Evolutionary conservation across 1,140 invertebrate species (phyloP).

Genomic region (Drosophila rhopaloa): DNA sequence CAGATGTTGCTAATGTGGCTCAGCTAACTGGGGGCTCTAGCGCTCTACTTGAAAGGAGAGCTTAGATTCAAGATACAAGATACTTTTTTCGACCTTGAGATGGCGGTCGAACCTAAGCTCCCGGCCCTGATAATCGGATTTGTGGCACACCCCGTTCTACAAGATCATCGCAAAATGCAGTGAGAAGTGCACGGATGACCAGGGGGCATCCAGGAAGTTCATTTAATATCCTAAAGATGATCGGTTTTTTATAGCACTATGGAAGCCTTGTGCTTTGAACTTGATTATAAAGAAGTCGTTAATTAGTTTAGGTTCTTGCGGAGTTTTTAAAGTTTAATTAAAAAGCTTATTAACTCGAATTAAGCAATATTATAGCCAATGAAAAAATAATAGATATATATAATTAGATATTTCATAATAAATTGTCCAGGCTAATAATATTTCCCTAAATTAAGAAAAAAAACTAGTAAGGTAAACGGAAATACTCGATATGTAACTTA

Average conservation of each 20-base stretch:
- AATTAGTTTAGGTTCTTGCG: no score
- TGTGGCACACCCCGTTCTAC: constrained; percentile 10
- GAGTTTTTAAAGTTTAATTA: no score
- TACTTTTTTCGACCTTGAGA: constrained; percentile 54
- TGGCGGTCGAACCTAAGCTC: constrained; percentile 19
- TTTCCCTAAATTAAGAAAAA: no score
- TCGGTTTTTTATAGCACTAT: background rate
- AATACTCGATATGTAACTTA: no score
- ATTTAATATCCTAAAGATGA: constrained; percentile 12
- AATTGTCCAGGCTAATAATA: no score
- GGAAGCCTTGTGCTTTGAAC: background rate
- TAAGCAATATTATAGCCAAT: no score
- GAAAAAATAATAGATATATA: no score
- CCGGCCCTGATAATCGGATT: constrained; percentile 34
- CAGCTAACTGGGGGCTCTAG: constrained; percentile 29
- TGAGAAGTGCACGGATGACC: constrained; percentile 12
- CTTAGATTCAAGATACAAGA: constrained; percentile 37
- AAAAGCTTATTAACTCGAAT: no score
- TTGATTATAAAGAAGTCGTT: no score
- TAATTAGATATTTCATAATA: no score
- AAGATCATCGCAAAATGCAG: constrained; percentile 9
- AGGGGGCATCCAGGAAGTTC: constrained; percentile 22
- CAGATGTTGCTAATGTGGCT: constrained; percentile 55
- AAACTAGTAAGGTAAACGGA: no score
- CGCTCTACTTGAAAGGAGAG: constrained; percentile 54